These are phyloP conservation scores for Coelogynopora nodosa DNA, from an alignment of 2,888 invertebrate genomes.

Conservation along the genomic window DNA sequence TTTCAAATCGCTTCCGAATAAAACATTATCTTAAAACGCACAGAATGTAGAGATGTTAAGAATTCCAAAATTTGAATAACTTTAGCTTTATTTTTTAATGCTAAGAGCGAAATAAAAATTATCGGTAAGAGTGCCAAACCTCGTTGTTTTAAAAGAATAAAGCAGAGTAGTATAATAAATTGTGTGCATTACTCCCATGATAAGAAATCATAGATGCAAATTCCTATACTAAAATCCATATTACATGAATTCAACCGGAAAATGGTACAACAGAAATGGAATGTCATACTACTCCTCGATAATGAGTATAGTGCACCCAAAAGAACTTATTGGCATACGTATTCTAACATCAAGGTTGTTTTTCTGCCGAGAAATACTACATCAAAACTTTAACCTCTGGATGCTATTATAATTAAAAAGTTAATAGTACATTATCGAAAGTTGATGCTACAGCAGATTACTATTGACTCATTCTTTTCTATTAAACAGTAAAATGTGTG, in stretches of 20 bases:
- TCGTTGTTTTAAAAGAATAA: constrained; percentile 1
- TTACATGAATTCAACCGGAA: background rate
- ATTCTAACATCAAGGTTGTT: constrained; percentile 13
- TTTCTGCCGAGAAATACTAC: background rate
- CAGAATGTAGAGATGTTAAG: background rate
- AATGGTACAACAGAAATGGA: constrained; percentile 10
- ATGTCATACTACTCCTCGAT: background rate
- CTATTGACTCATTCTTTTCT: too few relatives aligned
- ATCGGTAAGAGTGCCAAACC: constrained; percentile 4
- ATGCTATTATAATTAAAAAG: too few relatives aligned
- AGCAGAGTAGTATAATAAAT: background rate
- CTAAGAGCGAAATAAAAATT: background rate
- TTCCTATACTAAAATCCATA: background rate
- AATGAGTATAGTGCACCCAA: background rate
- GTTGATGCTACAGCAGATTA: too few relatives aligned
- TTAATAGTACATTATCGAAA: too few relatives aligned
- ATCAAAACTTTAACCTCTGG: constrained; percentile 17
- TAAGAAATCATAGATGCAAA: constrained; percentile 24
- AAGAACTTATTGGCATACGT: constrained; percentile 8
- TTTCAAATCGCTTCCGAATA: background rate
- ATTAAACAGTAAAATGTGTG: too few relatives aligned
- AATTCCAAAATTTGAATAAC: constrained; percentile 4
- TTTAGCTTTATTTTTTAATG: constrained; percentile 12
- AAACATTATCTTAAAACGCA: constrained; percentile 11
- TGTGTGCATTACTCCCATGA: background rate